Evolutionary conservation across 2,113 vertebrate genomes (phyloP), one percentile per base, ranked within the genome.

Genomic region (Sinocyclocheilus rhinocerous): DNA sequence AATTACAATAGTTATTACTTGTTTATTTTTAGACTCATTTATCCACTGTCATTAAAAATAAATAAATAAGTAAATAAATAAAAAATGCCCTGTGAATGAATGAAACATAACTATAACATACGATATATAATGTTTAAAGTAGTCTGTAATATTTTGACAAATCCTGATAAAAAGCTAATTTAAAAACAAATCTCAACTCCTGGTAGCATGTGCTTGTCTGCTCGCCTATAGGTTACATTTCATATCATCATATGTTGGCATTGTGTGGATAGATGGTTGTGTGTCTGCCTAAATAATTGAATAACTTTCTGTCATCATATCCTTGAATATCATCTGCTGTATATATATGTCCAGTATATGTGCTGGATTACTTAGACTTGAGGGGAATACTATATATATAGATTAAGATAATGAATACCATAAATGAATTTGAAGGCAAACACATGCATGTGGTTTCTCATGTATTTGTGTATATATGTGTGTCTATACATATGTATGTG

Each of bases 391-490:
- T 57, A 57, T 4, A 26, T 48, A 48, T 67, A 48, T 48, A 67
- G 39, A 65, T 81, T 42, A 26, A 63, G 15, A 50, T 69, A 33
- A 12, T 26, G n/a, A 29, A 81, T 57, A 4, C 9, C 11, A 73
- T 22, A 73, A 42, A 39, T 36, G 0, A 39, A 22, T 73, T 73
- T 26, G 63, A 26, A 73, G 15, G 29, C 7, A 36, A 72, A 50
- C 3, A 36, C n/a, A 55, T 11, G 26, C 76, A 16, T 78, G 76
- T 36, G 50, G 22, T 24, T 50, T 45, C 45, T 45, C 6, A 22
- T 78, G 76, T 57, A 36, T 55, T 4, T 55, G 15, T 55, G 85
- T 90, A 84, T 16, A 52, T 90, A 33, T 69, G 42, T 81, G 83
- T 77, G 79, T 72, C 75, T 57, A 42, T 50, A 12, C 65, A 57